Evolutionary conservation across 2,888 invertebrate genomes (phyloP).

Genomic region (Cheilosia impressa): DNA sequence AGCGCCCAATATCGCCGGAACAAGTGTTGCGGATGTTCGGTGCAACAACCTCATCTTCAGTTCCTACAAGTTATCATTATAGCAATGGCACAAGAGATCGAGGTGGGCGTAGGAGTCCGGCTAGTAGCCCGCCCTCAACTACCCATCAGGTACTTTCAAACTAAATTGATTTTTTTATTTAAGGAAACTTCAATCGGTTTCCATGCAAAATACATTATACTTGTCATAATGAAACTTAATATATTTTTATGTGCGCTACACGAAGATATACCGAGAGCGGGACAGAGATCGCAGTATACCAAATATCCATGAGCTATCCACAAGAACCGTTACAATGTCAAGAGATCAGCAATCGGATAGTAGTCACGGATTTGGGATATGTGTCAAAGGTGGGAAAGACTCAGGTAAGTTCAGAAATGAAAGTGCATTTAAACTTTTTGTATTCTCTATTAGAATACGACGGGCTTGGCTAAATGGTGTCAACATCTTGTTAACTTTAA

Average conservation of each 20-base stretch:
- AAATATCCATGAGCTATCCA: conserved; percentile 90
- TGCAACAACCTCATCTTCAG: conserved; percentile 84
- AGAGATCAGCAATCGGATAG: conserved; percentile 91
- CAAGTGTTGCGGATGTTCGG: conserved; percentile 89
- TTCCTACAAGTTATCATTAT: conserved; percentile 84
- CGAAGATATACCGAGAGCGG: conserved; percentile 86
- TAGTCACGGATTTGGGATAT: conserved; percentile 94
- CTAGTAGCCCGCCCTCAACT: conserved; percentile 91
- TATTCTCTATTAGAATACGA: neutral
- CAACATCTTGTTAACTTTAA: too few relatives aligned
- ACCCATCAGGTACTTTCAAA: conserved; percentile 87
- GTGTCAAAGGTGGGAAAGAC: conserved; percentile 95
- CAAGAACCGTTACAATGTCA: conserved; percentile 93
- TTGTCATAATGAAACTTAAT: conserved; percentile 43
- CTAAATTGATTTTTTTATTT: neutral
- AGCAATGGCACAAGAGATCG: conserved; percentile 83
- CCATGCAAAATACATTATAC: too few relatives aligned
- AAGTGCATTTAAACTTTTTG: neutral
- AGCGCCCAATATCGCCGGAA: conserved; percentile 93
- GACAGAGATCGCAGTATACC: conserved; percentile 86
- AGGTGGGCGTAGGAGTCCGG: conserved; percentile 86
- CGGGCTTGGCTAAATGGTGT: neutral
- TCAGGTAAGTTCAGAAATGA: conserved; percentile 86
- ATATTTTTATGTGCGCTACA: neutral
- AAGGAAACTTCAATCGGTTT: too few relatives aligned